Percentiles rank a stretch among this genome's conserved stretches.
These are phyloP conservation scores for Deilephila porcellus DNA, from an alignment of 2,888 invertebrate species.

Conservation along the genomic window DNA sequence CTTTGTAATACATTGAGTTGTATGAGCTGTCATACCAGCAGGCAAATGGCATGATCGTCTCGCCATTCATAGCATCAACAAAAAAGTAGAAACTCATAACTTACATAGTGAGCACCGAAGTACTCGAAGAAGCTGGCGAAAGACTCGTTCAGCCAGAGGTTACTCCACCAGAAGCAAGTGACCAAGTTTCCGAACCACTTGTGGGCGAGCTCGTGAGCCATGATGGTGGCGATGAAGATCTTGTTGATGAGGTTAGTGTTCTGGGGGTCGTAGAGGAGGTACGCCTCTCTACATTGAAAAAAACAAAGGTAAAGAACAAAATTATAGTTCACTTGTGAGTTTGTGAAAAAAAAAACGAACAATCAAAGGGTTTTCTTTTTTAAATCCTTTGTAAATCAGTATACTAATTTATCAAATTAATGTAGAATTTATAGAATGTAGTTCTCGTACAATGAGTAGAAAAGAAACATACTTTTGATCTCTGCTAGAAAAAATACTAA, in stretches of 20 bases:
- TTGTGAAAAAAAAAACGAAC: too few relatives aligned
- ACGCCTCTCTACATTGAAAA: conserved; percentile 67
- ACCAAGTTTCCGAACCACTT: conserved; percentile 93
- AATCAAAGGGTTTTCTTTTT: too few relatives aligned
- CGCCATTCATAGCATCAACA: background rate
- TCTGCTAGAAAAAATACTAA: too few relatives aligned
- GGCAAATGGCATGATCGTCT: too few relatives aligned
- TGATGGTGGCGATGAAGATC: conserved; percentile 83
- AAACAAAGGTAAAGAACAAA: background rate
- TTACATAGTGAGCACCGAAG: conserved; percentile 83
- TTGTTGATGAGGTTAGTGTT: conserved; percentile 75
- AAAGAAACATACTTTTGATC: too few relatives aligned
- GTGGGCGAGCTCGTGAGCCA: conserved; percentile 92
- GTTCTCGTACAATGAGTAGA: too few relatives aligned
- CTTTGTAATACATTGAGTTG: too few relatives aligned
- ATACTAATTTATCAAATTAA: too few relatives aligned
- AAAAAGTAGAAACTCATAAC: conserved; percentile 32
- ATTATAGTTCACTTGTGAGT: too few relatives aligned
- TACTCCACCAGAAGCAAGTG: conserved; percentile 92
- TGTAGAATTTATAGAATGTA: too few relatives aligned
- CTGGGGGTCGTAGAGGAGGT: conserved; percentile 72
- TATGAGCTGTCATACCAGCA: too few relatives aligned
- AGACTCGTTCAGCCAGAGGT: conserved; percentile 89
- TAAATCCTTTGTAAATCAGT: too few relatives aligned
- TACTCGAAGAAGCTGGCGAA: conserved; percentile 91